Conservation (phyloP, 1,140 invertebrate genomes). For the Caerostris darwini region DNA sequence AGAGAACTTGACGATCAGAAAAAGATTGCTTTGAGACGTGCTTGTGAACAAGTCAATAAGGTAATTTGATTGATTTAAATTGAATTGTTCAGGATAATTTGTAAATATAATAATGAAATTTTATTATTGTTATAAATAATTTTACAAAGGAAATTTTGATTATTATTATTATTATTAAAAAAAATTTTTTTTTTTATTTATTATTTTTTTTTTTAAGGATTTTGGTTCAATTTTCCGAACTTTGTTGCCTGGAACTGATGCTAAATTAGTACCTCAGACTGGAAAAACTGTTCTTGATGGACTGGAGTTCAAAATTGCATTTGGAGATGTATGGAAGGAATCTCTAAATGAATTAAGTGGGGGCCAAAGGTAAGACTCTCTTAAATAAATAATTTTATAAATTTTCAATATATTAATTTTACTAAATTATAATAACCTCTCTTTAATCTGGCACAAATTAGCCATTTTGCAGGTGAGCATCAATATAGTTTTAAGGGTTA, state of each 20-base stretch:
- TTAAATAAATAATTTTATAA: too few relatives aligned
- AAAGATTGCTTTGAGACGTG: slow-evolving; percentile 88
- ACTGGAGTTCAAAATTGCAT: slow-evolving; percentile 90
- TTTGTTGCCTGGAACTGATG: slow-evolving; percentile 93
- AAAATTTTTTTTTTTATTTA: neutral
- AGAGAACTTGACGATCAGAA: slow-evolving; percentile 95
- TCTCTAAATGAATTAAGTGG: slow-evolving; percentile 97
- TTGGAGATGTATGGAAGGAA: slow-evolving; percentile 98
- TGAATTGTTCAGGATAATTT: neutral
- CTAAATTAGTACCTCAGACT: slow-evolving; percentile 90
- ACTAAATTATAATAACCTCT: too few relatives aligned
- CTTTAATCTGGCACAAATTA: too few relatives aligned
- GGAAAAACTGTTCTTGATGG: slow-evolving; percentile 90
- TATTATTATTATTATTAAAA: neutral
- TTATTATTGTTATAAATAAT: neutral
- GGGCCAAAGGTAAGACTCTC: slow-evolving; percentile 88
- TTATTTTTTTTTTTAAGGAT: slow-evolving; percentile 88
- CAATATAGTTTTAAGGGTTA: too few relatives aligned
- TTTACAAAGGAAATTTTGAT: neutral
- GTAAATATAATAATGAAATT: neutral
- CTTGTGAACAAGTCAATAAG: slow-evolving; percentile 88
- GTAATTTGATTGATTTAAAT: slow-evolving; percentile 78
- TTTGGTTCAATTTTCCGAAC: slow-evolving; percentile 98
- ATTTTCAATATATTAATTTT: too few relatives aligned
- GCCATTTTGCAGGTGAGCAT: too few relatives aligned